These are phyloP conservation scores for Liodrosophila aerea DNA, from an alignment of 2,888 invertebrate species.

Conservation along the genomic window DNA sequence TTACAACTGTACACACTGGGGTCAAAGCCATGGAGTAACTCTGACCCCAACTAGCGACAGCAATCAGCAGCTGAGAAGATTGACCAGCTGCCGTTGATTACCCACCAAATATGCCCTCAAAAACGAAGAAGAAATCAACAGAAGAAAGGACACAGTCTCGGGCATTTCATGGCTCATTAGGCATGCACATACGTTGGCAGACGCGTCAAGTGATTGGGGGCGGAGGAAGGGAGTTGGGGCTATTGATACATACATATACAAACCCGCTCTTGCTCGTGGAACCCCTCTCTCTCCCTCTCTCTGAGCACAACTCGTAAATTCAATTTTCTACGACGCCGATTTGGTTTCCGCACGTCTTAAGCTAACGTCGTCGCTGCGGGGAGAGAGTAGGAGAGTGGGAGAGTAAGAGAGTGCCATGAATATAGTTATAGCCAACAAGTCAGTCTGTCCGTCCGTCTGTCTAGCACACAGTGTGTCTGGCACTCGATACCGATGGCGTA, in stretches of 20 bases:
- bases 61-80: conserved; percentile 14
- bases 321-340: conserved; percentile 76
- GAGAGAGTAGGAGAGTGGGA: too few relatives aligned
- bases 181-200: conserved; percentile 68
- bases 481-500: conserved; percentile 62
- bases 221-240: neutral
- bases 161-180: conserved; percentile 74
- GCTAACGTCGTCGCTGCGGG: conserved; percentile 37
- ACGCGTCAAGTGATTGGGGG: conserved; percentile 16
- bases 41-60: conserved; percentile 20
- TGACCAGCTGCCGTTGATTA: conserved; percentile 70
- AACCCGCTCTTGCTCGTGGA: neutral
- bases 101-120: conserved; percentile 35
- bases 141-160: conserved; percentile 30
- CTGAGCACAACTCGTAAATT: conserved; percentile 51
- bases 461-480: conserved; percentile 16
- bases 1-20: conserved; percentile 7
- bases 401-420: conserved; percentile 47
- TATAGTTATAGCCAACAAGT: conserved; percentile 65
- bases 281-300: neutral
- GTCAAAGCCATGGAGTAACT: conserved; percentile 19
- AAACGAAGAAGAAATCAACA: conserved; percentile 25
- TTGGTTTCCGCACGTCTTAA: conserved; percentile 76
- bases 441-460: conserved; percentile 11
- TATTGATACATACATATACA: conserved; percentile 7